Base-by-base conservation (phyloP, 2,797 vertebrate species). In the Sparidentex hasta region DNA sequence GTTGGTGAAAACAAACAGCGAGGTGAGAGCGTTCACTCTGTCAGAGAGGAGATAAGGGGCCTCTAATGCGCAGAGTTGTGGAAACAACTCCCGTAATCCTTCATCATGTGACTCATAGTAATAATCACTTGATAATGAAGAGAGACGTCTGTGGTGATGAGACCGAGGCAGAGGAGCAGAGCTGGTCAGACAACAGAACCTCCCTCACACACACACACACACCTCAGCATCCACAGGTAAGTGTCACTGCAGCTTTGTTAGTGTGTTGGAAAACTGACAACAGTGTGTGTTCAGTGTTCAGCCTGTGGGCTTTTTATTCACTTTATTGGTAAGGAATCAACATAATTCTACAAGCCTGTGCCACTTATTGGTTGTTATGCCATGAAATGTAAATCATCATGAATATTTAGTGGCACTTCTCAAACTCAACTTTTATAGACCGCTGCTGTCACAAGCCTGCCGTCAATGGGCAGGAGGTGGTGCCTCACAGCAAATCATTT, bases 41-140 rank as follows among this genome's bases (percentile, higher is more conserved):
- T 50, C 51, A 20, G 21, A 27, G 59, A 46, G 75, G 82, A 86
- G 82, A 81, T 84, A 69, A 85, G 1, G 88, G 38, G 38, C 21
- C 59, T 23, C 43, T 85, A 88, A 87, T 85, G 79, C 78, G 66
- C 75, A 12, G 81, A 87, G 89, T 85, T 88, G 85, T 88, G 89
- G 81, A 91, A 92, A 87, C 78, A 88, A 87, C 74, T 76, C 68
- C 41, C 52, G 33, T 93, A 93, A 94, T 94, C 94, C 92, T 77
- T 56, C 78, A 63, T 91, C 92, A 88, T 74, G 91, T 94, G 94
- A 94, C 92, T 90, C 91, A 92, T 91, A 92, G 82, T 91, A 89
- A 92, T 94, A 91, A 92, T 93, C 92, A 88, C 86, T 78, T 81
- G 46, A 83, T 91, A 69, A 89, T 81, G 83, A 90, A 79, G 77